A percentile compares a stretch with the other conserved stretches of the same genome.
Conservation (phyloP, 1,140 invertebrate species). For the Bemisia tabaci region DNA sequence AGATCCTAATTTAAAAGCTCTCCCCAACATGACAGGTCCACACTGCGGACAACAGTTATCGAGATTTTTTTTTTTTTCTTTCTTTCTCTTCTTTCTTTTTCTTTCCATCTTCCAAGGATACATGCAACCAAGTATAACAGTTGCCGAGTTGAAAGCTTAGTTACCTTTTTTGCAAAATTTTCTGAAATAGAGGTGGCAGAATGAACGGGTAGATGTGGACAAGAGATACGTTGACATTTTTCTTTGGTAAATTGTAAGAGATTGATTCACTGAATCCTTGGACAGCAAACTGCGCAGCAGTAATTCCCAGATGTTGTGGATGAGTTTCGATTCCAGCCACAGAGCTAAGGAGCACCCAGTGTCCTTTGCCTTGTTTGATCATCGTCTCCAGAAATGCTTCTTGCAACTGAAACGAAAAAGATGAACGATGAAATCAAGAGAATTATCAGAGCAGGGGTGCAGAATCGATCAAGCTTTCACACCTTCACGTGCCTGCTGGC, state of each 20-base stretch:
- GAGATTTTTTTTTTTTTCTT: too few species aligned
- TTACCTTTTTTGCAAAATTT: slow-evolving; percentile 43
- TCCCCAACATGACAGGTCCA: too few species aligned
- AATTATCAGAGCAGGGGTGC: not conserved
- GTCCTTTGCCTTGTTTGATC: slow-evolving; percentile 45
- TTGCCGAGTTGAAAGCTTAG: too few species aligned
- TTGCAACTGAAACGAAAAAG: slow-evolving; percentile 36
- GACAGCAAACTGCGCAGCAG: slow-evolving; percentile 56
- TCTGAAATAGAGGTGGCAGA: slow-evolving; percentile 34
- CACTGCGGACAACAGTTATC: too few species aligned
- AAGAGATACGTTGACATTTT: slow-evolving; percentile 40
- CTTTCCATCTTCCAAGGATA: too few species aligned
- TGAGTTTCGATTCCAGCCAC: slow-evolving; percentile 51
- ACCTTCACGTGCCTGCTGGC: too few species aligned
- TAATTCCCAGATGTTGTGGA: slow-evolving; percentile 45
- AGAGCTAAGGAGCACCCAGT: slow-evolving; percentile 52
- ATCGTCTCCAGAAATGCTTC: slow-evolving; percentile 51
- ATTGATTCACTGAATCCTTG: slow-evolving; percentile 46
- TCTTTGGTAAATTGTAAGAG: slow-evolving; percentile 38
- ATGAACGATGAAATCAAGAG: slow-evolving; percentile 2
- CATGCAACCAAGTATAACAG: too few species aligned
- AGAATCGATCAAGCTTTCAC: too few species aligned
- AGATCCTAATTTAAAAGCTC: too few species aligned
- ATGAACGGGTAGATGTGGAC: slow-evolving; percentile 49
- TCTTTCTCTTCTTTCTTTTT: too few species aligned